Base-by-base conservation (phyloP, 2,113 vertebrate species). In the Laticauda colubrina region DNA sequence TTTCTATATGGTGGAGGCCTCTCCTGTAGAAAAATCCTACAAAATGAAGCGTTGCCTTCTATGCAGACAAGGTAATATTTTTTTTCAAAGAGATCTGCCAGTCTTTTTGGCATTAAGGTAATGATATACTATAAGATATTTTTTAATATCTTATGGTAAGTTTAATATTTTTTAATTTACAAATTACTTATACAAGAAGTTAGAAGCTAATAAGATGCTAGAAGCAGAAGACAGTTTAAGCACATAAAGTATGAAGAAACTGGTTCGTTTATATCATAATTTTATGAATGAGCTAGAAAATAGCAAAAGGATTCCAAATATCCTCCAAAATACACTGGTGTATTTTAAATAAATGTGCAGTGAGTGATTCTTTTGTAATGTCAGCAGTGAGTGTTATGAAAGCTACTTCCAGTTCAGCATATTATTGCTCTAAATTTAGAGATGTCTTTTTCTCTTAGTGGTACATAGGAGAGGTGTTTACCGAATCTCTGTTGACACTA, bases 341-440 rank as follows among this genome's bases (percentile, higher is more conserved):
- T 34, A 34, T 55, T 87, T 94, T 24, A 95, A 94, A 95, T 39
- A 75, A 29, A 55, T 89, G 92, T 95, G 93, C 24, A 81, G 51
- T 91, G 51, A 94, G 45, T 24, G 94, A 5, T 94, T 43, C 94
- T 91, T 95, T 39, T 91, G 23, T 89, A 90, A 90, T 93, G 90
- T 53, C 87, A 94, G 90, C 64, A 54, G 64, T 15, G 64, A 51
- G 3, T 53, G 51, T 95, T 95, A 87, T 81, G 81, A 89, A 21
- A 85, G 55, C 20, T 48, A 43, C 94, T 95, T 96, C 59, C 3
- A 89, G 43, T 93, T 24, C 0, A 4, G 56, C 7, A n/a, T 23
- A 75, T 39, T 92, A 91, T 87, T 54, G 10, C 91, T 95, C 8
- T 51, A 94, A 96, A 96, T 95, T 87, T 94, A 96, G 81, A 39